Base-by-base conservation (phyloP, 2,113 vertebrate genomes). In the Cyanoramphus novaezelandiae region DNA sequence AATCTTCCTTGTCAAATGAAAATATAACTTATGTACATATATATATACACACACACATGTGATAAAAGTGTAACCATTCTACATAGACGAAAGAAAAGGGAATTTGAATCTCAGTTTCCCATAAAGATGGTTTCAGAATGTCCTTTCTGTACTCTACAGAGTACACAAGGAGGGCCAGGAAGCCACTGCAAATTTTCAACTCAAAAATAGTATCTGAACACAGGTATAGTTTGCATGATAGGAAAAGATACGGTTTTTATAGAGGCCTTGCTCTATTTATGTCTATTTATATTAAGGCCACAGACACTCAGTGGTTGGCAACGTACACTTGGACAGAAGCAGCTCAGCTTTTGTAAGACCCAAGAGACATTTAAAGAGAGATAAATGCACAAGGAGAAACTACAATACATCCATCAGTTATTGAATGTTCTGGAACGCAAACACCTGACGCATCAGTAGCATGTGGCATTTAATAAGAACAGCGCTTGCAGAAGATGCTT, bases 31-130 rank as follows among this genome's bases (percentile, higher is more conserved):
- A 41, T 0, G 5, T 37, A 29, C 17, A 20, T 5, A 39, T 4
- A 33, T 1, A 60, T 1, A 27, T 0, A 35, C 0, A 35, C 0
- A 17, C 6, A 35, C 0, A 44, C 0, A 17, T 0, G 1, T 1
- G 4, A 4, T 18, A 55, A 37, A 57, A 75, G 29, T 6, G 29
- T 27, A 87, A 85, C 13, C 39, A 50, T 50, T 82, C 52, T 33
- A 37, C 77, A 60, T 7, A 11, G 20, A 86, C 77, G 46, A 86
- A 44, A 78, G 23, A 25, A 82, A 68, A 69, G 4, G 16, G 21
- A 63, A 81, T 49, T 7, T 68, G 1, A 90, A 60, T 35, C 16
- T 10, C 35, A 3, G 8, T 55, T 75, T 85, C 82, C 33, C 60
- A 13, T 21, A 18, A 43, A 70, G 50, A 55, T 18, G 1, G 7